These are phyloP conservation scores for Globia sparganii DNA, from an alignment of 2,888 invertebrate species.

Conservation along the genomic window DNA sequence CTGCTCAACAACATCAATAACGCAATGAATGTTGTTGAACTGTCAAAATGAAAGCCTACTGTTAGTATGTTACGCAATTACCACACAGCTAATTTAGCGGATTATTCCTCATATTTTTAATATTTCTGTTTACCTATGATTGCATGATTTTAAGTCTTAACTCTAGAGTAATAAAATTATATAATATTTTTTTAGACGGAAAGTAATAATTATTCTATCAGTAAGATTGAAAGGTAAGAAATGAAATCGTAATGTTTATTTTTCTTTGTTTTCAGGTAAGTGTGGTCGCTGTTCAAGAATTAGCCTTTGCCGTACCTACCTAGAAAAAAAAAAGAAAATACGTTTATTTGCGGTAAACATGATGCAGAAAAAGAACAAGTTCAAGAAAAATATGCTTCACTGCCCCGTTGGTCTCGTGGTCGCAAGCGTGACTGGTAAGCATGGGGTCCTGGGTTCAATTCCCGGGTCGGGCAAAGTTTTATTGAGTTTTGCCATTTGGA, in stretches of 20 bases:
- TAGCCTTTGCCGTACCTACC: background rate
- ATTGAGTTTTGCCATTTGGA: no score
- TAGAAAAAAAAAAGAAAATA: background rate
- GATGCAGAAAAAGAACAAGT: background rate
- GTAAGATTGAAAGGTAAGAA: background rate
- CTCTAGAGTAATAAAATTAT: background rate
- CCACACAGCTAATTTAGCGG: background rate
- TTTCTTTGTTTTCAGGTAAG: conserved; percentile 42
- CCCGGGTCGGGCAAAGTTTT: no score
- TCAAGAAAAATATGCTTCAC: background rate
- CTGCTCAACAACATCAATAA: no score
- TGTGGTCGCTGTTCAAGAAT: background rate
- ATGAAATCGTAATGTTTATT: background rate
- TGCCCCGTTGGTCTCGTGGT: no score
- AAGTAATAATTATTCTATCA: background rate
- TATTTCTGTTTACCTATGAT: background rate
- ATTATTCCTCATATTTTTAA: background rate
- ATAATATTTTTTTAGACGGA: no score
- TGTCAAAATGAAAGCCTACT: no score
- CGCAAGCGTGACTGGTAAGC: no score
- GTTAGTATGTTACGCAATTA: no score
- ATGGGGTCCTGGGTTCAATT: no score
- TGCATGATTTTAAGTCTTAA: no score
- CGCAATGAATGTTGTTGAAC: no score
- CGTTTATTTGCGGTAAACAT: background rate